Percentiles rank a stretch among this genome's conserved stretches.
These are phyloP conservation scores for Lepidurus apus DNA, from an alignment of 1,140 invertebrate species.

Conservation along the genomic window DNA sequence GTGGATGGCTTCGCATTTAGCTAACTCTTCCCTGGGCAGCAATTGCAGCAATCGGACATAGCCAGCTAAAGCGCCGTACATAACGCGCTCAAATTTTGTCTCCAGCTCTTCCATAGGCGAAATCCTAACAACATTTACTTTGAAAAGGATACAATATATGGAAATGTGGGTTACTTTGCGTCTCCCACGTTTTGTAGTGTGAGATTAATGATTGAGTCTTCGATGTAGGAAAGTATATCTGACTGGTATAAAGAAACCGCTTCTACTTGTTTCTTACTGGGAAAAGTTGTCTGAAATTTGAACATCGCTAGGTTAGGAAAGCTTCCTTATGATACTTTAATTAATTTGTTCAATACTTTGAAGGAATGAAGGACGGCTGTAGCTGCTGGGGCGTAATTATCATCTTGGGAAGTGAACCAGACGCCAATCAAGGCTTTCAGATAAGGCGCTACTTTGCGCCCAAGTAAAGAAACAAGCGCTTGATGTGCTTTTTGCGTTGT, in stretches of 20 bases:
- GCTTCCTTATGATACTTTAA: not conserved
- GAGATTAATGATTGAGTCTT: conserved; percentile 62
- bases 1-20: not conserved
- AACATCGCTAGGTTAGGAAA: conserved; percentile 32
- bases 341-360: conserved; percentile 46
- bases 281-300: conserved; percentile 57
- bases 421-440: conserved; percentile 62
- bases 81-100: conserved; percentile 61
- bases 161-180: conserved; percentile 49
- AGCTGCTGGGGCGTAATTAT: conserved; percentile 72
- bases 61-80: conserved; percentile 61
- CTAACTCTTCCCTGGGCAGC: not conserved
- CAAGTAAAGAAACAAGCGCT: conserved; percentile 62
- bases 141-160: conserved; percentile 31
- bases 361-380: conserved; percentile 65
- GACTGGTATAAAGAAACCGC: conserved; percentile 68
- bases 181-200: conserved; percentile 57
- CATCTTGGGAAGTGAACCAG: conserved; percentile 73
- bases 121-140: conserved; percentile 44
- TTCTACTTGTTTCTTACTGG: conserved; percentile 59
- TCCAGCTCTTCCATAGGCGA: conserved; percentile 63
- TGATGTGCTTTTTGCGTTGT: conserved; percentile 52
- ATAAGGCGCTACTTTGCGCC: conserved; percentile 67
- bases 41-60: conserved; percentile 52
- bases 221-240: conserved; percentile 67